phyloP scores from a whole-genome alignment of 2,888 invertebrate genomes.

The Drosophila siamana region DNA sequence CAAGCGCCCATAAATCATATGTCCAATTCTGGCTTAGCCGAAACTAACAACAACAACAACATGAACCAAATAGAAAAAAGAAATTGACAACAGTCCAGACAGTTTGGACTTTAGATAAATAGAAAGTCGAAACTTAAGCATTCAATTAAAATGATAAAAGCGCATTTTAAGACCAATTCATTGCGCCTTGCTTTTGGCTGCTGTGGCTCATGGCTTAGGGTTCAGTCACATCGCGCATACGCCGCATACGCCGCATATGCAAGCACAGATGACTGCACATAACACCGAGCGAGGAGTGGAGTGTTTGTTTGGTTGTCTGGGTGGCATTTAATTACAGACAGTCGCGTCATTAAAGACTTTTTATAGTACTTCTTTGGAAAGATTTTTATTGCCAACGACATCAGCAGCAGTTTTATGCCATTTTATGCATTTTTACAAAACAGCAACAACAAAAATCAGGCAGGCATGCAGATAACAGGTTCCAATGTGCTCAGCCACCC shows the following conservation, averaged over 20 bases:
- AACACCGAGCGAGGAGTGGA: conserved; percentile 8
- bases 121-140: conserved; percentile 25
- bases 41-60: conserved; percentile 26
- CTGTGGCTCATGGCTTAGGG: conserved; percentile 30
- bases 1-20: conserved; percentile 68
- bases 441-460: conserved; percentile 14
- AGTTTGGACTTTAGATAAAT: conserved; percentile 27
- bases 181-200: conserved; percentile 16
- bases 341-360: conserved; percentile 75
- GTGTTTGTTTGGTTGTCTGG: conserved; percentile 29
- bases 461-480: conserved; percentile 24
- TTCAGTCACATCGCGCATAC: conserved; percentile 74
- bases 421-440: conserved; percentile 66
- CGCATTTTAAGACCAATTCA: conserved; percentile 52
- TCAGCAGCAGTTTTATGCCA: conserved; percentile 54
- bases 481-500: conserved; percentile 12
- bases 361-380: conserved; percentile 74
- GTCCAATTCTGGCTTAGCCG: conserved; percentile 45
- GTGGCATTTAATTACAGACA: conserved; percentile 70
- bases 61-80: neutral
- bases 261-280: conserved; percentile 11
- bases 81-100: conserved; percentile 7
- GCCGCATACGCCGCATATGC: conserved; percentile 58
- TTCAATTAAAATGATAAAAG: conserved; percentile 63
- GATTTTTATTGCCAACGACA: conserved; percentile 64